Conservation (phyloP, 2,113 vertebrate species). For the Megalops atlanticus region DNA sequence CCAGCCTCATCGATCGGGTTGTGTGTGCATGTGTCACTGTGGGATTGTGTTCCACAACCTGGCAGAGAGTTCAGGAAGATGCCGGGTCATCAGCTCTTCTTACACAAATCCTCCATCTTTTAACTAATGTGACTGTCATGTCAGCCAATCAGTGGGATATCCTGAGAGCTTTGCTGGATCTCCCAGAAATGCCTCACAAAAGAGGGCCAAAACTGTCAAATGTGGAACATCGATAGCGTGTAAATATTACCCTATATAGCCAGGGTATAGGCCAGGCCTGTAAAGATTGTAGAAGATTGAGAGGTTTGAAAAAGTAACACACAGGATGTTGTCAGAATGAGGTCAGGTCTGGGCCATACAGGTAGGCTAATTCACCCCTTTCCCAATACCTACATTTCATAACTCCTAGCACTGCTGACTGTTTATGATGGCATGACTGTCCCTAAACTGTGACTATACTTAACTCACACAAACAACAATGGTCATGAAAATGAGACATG, state of each 20-base stretch:
- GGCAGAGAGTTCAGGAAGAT: too few relatives aligned
- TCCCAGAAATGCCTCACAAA: not conserved
- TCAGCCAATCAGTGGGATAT: not conserved
- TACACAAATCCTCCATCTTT: not conserved
- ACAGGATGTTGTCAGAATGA: not conserved
- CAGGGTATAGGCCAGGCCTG: not conserved
- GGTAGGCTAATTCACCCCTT: not conserved
- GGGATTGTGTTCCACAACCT: too few relatives aligned
- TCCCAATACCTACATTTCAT: not conserved
- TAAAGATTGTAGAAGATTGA: not conserved
- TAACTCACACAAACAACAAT: not conserved
- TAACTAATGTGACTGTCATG: not conserved
- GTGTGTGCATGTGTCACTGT: not conserved
- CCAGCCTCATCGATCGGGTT: not conserved
- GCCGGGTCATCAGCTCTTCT: not conserved
- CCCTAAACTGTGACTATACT: not conserved
- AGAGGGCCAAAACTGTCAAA: not conserved
- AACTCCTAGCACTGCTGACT: not conserved
- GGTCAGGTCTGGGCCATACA: slow-evolving; percentile 1
- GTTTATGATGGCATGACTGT: not conserved
- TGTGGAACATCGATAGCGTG: not conserved
- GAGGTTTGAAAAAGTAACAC: not conserved
- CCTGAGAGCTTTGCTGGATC: not conserved
- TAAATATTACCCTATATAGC: not conserved
- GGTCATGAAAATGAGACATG: not conserved